Conservation (phyloP, 2,888 invertebrate genomes). For the Junonia oenone region DNA sequence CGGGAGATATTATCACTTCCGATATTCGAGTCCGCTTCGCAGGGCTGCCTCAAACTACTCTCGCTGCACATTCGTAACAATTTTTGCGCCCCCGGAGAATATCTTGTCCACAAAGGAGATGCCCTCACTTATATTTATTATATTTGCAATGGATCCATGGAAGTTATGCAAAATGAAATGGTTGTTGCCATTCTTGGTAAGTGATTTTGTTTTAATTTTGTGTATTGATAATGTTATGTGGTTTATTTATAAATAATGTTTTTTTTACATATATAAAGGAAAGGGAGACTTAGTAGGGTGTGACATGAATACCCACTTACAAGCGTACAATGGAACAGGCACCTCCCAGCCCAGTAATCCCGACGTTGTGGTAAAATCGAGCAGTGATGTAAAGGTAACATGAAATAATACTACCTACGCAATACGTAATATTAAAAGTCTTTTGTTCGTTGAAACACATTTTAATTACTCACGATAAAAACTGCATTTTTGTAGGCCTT, state of each 20-base stretch:
- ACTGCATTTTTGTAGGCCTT: constrained; percentile 82
- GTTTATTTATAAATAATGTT: no score
- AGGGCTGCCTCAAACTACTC: constrained; percentile 94
- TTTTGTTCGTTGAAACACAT: background rate
- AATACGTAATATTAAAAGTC: background rate
- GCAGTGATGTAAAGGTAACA: constrained; percentile 93
- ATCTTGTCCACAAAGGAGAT: constrained; percentile 95
- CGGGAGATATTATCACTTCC: constrained; percentile 95
- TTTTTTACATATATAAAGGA: constrained; percentile 75
- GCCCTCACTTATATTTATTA: constrained; percentile 96
- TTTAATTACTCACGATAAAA: background rate
- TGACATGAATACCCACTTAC: constrained; percentile 91
- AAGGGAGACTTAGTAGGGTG: constrained; percentile 97
- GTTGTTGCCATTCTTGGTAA: constrained; percentile 97
- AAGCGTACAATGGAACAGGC: constrained; percentile 81
- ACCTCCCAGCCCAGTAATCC: constrained; percentile 80
- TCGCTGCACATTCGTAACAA: constrained; percentile 95
- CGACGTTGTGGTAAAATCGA: constrained; percentile 93
- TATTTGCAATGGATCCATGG: constrained; percentile 98
- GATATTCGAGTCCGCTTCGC: constrained; percentile 96
- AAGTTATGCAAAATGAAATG: constrained; percentile 97
- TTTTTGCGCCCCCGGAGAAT: constrained; percentile 98
- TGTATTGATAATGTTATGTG: no score
- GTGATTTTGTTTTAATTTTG: constrained; percentile 45
- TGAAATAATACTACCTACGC: background rate